These are phyloP conservation scores for Eulithis prunata DNA, from an alignment of 2,888 invertebrate species.

Conservation along the genomic window DNA sequence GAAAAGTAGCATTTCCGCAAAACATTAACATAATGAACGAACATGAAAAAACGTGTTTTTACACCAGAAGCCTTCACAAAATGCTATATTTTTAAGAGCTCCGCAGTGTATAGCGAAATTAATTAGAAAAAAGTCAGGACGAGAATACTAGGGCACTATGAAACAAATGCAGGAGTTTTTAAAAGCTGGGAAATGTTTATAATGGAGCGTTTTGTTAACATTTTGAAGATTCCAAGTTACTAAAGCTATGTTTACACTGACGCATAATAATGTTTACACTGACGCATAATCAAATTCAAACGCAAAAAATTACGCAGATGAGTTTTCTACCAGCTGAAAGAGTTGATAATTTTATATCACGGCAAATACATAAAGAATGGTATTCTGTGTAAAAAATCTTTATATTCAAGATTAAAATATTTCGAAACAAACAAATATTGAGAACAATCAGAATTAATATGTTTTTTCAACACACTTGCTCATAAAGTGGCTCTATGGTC, in stretches of 20 bases:
- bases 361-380: no score
- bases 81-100: conserved; percentile 18
- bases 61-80: conserved; percentile 17
- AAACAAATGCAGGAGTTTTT: conserved; percentile 17
- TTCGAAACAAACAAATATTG: no score
- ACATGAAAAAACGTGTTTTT: conserved; percentile 11
- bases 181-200: conserved; percentile 13
- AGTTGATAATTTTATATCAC: no score
- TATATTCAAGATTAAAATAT: no score
- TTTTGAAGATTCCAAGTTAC: not conserved
- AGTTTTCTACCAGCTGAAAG: no score
- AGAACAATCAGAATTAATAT: no score
- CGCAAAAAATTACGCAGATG: no score
- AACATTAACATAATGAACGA: conserved; percentile 20
- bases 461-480: no score
- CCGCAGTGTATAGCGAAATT: conserved; percentile 13
- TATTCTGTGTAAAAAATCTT: no score
- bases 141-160: conserved; percentile 9
- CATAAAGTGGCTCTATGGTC: no score
- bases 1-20: conserved; percentile 17
- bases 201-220: conserved; percentile 12
- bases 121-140: conserved; percentile 18
- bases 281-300: no score
- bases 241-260: not conserved
- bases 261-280: no score